Evolutionary conservation across 2,888 invertebrate genomes (phyloP), one percentile per base, ranked within the genome.

Genomic region (Leucania comma): DNA sequence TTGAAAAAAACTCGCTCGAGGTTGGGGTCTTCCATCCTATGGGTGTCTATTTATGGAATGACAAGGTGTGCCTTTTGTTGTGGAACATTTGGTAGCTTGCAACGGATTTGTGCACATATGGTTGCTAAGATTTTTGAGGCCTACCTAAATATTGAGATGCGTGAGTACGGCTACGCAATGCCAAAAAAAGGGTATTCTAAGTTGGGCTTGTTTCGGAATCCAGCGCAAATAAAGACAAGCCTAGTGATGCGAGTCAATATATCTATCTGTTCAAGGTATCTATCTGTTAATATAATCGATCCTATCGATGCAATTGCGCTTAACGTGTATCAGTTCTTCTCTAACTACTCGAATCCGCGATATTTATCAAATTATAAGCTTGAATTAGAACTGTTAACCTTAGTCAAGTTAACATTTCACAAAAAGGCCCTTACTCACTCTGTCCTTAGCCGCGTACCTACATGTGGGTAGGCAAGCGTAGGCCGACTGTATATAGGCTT

Each of bases 11-110:
- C 20, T 6, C 10, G 53, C 1, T 10, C 2, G 66, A 48, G 10
- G 32, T 57, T 22, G 26, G 12, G 20, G 9, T n/a, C 46, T 48
- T 48, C 46, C 4, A 48, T 5, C 26, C n/a, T 50, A n/a, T 61
- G 35, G 50, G 8, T 57, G 20, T 76, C 57, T 76, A 70, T 76
- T 76, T 75, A 63, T 42, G 62, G 77, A 51, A 48, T 26, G 38
- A 26, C 42, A 50, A 57, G 42, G 42, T 67, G 38, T 38, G 38
- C 4, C 38, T 63, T 67, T 67, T 67, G 42, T 17, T 17, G 26
- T 24, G 9, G 17, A 17, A 14, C 24, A 46, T 24, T 53, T 26
- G 35, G 61, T 42, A n/a, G 51, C 26, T 20, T 24, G 54, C 42
- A 53, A n/a, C 12, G 38, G 38, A 17, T 50, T 50, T 42, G 32